Base-by-base conservation (phyloP, 2,797 vertebrate genomes). In the Arctocebus calabarensis region DNA sequence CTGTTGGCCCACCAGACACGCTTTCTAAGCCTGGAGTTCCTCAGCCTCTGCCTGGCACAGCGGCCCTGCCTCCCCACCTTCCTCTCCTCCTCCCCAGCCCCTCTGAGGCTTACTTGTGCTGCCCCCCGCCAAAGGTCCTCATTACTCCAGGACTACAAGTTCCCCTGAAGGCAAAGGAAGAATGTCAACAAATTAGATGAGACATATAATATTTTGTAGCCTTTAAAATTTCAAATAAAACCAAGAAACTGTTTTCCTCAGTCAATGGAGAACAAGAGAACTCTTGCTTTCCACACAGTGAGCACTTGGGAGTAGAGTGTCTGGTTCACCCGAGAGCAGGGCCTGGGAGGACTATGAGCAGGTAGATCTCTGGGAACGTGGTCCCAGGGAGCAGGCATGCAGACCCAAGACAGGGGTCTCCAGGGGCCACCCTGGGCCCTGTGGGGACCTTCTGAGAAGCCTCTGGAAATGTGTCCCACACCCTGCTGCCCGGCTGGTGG, bases 1-100 rank as follows among this genome's bases (percentile, higher is more conserved):
- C 5, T 5, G 34, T 7, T 3, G 0, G 34, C 45, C 68, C 2
- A 1, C 0, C 14, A 16, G 83, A 48, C 32, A 11, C 22, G 0
- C 57, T 14, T 7, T 10, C 62, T 1, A 6, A 66, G 75, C 5
- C 23, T 2, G 19, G 20, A n/a, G 25, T 20, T 13, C 16, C 25
- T 2, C 2, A 2, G 27, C 52, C 43, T 34, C 61, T 3, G 12
- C 37, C 13, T 3, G 7, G 7, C 27, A 52, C 48, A 52, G 55
- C 13, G 2, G 8, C 61, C 22, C 32, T 8, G 43, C 74, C 64
- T 40, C 13, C 9, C 22, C 25, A 45, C 27, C 34, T 37, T 4
- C 22, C 29, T 37, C 16, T 34, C 61, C 61, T 29, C 10, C 40
- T 52, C 25, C 5, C 22, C 13, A 1, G 16, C 6, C 17, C 84